Conservation (phyloP, 1,140 invertebrate species). For the Atta cephalotes region DNA sequence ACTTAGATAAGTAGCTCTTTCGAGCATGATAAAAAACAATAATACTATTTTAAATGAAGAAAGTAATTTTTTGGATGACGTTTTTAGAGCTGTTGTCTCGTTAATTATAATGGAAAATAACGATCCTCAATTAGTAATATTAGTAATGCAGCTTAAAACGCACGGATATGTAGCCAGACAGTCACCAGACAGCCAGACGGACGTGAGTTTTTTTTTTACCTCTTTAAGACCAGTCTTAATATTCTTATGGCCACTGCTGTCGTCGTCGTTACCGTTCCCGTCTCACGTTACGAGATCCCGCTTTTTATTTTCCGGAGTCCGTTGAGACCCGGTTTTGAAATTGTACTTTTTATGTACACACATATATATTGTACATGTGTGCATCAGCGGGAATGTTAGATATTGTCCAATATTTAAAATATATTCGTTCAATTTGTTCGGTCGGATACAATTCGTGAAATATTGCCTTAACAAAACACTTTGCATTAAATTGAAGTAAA, state of each 20-base stretch:
- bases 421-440: background rate
- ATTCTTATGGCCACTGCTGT: conserved; percentile 65
- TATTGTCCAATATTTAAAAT: background rate
- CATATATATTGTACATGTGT: too few species aligned
- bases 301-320: conserved; percentile 36
- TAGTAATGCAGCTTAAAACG: conserved; percentile 1
- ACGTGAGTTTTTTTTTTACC: conserved; percentile 64
- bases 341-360: conserved; percentile 49
- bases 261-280: conserved; percentile 35
- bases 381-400: background rate
- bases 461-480: background rate
- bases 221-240: conserved; percentile 66
- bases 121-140: background rate
- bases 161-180: conserved; percentile 67
- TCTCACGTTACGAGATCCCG: conserved; percentile 11
- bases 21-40: background rate
- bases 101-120: conserved; percentile 11
- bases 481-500: too few species aligned
- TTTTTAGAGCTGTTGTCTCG: background rate
- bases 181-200: conserved; percentile 76
- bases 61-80: background rate
- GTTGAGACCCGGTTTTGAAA: conserved; percentile 48
- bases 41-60: background rate
- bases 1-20: background rate
- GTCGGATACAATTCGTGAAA: background rate